Base-by-base conservation (phyloP, 2,797 vertebrate species). In the Myripristis jacobus region DNA sequence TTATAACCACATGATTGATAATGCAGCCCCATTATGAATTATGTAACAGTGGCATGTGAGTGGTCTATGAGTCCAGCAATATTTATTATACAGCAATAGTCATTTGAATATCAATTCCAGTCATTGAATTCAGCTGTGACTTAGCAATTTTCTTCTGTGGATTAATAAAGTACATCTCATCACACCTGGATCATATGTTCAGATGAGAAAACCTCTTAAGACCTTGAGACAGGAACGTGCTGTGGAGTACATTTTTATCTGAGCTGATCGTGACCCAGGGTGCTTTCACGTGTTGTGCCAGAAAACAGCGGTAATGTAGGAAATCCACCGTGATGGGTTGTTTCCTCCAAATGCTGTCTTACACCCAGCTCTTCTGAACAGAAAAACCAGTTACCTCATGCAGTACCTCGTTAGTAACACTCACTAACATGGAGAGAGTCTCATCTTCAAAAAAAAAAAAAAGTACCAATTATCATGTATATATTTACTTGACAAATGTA, bases 371-470 rank as follows among this genome's bases (percentile, higher is more conserved):
- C 86, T 93, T 95, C 94, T 91, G 85, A 90, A 91, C 94, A 94
- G 93, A 93, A 87, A 88, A 96, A 95, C 94, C 93, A 94, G 84
- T 97, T 96, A 97, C 96, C 96, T 98, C 96, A 96, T 90, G 88
- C 91, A 90, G 86, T 90, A 91, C 86, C 89, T 91, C 77, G 79
- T 87, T 89, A 89, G 83, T 83, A 80, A 90, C 87, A 85, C 88
- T 87, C 87, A 84, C 88, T 87, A 91, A 90, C 89, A 84, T 29
- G 63, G 84, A 90, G 84, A 89, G 85, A 60, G 89, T 89, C 79
- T 91, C 89, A 86, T 89, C 82, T 92, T 90, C 74, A 83, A 78
- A 83, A 90, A 80, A 63, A 80, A 56, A 61, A 19, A 22, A 55
- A 62, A 73, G 70, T 51, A 71, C 80, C 73, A 82, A 66, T 60